Evolutionary conservation across 2,888 invertebrate genomes (phyloP).

Genomic region (Perizoma flavofasciatum): DNA sequence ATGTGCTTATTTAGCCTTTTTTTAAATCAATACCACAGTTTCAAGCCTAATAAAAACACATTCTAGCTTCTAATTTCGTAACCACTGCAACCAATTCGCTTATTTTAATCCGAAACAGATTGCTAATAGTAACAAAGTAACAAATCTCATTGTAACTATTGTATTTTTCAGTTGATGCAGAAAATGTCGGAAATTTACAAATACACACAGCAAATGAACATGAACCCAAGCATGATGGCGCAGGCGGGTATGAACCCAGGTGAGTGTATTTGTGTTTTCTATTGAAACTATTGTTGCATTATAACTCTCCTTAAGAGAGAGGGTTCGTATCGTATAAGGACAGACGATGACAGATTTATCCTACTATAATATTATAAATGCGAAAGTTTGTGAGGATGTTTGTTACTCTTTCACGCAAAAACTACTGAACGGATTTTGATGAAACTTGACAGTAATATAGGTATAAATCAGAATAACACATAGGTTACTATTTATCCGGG

Average conservation of each 20-base stretch:
- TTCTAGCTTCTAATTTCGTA: constrained; percentile 6
- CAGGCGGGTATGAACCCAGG: constrained; percentile 67
- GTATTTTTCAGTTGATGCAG: constrained; percentile 71
- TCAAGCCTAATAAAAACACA: constrained; percentile 3
- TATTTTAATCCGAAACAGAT: not conserved
- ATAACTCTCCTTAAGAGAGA: no score
- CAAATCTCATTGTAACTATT: constrained; percentile 6
- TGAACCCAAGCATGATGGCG: constrained; percentile 73
- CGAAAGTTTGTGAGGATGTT: no score
- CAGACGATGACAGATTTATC: no score
- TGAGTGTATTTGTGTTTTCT: constrained; percentile 45
- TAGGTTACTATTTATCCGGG: no score
- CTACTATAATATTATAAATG: no score
- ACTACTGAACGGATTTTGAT: no score
- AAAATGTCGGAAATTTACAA: constrained; percentile 76
- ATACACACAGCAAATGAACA: constrained; percentile 69
- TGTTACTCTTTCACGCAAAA: no score
- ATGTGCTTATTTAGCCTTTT: constrained; percentile 4
- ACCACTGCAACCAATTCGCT: constrained; percentile 6
- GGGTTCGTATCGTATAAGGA: no score
- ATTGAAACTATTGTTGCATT: not conserved
- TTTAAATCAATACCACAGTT: not conserved
- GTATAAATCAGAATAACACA: no score
- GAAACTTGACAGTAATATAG: no score
- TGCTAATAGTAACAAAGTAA: no score